Conservation (phyloP, 2,888 invertebrate genomes). For the Strigamia crassipes region DNA sequence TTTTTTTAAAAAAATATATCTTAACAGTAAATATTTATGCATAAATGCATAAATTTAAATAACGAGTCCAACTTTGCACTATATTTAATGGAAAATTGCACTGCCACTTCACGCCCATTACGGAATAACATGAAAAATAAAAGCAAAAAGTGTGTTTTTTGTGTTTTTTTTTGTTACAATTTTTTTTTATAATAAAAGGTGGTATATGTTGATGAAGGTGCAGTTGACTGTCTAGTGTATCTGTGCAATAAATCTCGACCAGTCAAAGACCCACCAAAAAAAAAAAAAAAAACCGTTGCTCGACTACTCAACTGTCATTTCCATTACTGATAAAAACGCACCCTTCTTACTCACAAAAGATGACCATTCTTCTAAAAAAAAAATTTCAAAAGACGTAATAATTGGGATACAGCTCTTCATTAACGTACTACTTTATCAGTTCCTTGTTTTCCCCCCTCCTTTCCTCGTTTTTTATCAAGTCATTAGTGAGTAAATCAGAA, state of each 20-base stretch:
- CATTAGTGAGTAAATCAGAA: slow-evolving; percentile 11
- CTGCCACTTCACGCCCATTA: neutral
- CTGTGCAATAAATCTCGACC: slow-evolving; percentile 11
- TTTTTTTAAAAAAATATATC: no score
- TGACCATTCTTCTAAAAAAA: neutral
- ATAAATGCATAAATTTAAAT: no score
- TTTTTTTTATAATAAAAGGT: neutral
- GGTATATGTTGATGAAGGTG: neutral
- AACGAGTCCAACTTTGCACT: no score
- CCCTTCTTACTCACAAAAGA: neutral
- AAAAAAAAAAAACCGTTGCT: neutral
- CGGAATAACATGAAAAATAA: neutral
- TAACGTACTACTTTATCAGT: slow-evolving; percentile 4
- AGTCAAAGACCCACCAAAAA: neutral
- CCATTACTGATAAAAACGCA: neutral
- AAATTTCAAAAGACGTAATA: neutral
- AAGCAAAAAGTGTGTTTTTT: neutral
- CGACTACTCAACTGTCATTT: slow-evolving; percentile 35
- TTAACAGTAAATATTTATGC: no score
- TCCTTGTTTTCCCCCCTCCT: neutral
- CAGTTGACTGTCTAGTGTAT: neutral
- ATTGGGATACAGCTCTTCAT: slow-evolving; percentile 11
- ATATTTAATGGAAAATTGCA: no score
- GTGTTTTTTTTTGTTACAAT: no score
- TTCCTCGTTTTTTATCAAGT: neutral